phyloP scores from a whole-genome alignment of 2,888 invertebrate species.

The Lycocerus yunnanus region DNA sequence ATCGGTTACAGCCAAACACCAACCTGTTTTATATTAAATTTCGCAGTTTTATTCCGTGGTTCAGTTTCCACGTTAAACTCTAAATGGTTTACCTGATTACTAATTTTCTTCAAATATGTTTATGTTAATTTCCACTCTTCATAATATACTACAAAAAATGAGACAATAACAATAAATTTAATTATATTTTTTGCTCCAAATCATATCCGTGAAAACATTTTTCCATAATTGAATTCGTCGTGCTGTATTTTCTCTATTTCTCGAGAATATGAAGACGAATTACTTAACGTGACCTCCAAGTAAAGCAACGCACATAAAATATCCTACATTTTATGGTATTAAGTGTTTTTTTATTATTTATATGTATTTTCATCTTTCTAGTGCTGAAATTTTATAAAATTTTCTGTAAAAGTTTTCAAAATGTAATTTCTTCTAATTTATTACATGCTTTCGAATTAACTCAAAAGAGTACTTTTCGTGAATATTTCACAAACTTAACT shows the following conservation, averaged over 20 bases:
- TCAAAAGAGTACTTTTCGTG: neutral
- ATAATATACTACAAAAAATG: too few species aligned
- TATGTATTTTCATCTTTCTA: neutral
- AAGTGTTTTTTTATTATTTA: neutral
- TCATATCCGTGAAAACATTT: too few species aligned
- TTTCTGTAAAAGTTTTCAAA: neutral
- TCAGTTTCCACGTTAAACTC: too few species aligned
- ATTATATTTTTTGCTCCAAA: neutral
- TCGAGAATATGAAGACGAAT: neutral
- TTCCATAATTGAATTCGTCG: neutral
- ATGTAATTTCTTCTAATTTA: neutral
- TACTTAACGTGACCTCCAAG: neutral
- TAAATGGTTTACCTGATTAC: neutral
- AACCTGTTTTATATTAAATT: neutral
- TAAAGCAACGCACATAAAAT: neutral
- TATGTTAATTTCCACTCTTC: too few species aligned
- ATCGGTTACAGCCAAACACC: neutral
- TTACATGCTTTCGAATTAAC: neutral
- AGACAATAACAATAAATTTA: neutral
- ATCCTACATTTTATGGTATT: neutral
- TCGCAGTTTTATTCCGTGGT: too few species aligned
- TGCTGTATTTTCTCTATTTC: neutral
- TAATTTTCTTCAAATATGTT: too few species aligned
- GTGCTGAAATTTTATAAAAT: neutral
- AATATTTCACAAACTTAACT: neutral